Base-by-base conservation (phyloP, 2,113 vertebrate genomes). In the Cyprinodon variegatus region DNA sequence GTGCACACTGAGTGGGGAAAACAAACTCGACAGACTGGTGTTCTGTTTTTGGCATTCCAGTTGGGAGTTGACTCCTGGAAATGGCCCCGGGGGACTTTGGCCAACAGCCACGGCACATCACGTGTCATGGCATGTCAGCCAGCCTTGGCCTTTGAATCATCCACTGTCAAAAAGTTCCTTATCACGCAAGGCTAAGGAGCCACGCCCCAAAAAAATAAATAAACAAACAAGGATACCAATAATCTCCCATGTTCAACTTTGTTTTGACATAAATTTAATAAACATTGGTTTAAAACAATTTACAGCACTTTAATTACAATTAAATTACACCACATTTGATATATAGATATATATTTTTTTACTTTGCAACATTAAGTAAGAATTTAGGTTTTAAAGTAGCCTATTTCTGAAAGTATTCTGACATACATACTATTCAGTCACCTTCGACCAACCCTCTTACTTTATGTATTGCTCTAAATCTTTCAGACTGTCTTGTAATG, bases 61-160 rank as follows among this genome's bases (percentile, higher is more conserved):
- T 77, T 83, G 72, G 81, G 87, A 90, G 82, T 77, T 78, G 60
- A 87, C 89, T 85, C 46, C 50, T 79, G 88, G 46, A 88, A 78
- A 69, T 17, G 76, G 79, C 84, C 72, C 61, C 61, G 0, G 71
- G 88, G 86, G 74, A 87, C 86, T 92, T 87, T 90, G 90, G 89
- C 88, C 83, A 79, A 3, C 57, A 77, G 90, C 84, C 89, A 81
- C 22, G 62, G 22, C 65, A 74, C 85, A 29, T 86, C 89, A 83
- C 84, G 88, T 88, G 89, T 89, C 89, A 83, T 38, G 75, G 73
- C 89, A 88, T 76, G 90, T 91, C 90, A 89, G 68, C 84, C 82
- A 86, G 77, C 82, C 81, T 78, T 65, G 83, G 78, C 82, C 78
- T 84, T 87, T 89, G 86, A 89, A 74, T 88, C 89, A 83, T 82